These are phyloP conservation scores for Drosophila setifemur DNA, from an alignment of 1,140 invertebrate species.

Conservation along the genomic window DNA sequence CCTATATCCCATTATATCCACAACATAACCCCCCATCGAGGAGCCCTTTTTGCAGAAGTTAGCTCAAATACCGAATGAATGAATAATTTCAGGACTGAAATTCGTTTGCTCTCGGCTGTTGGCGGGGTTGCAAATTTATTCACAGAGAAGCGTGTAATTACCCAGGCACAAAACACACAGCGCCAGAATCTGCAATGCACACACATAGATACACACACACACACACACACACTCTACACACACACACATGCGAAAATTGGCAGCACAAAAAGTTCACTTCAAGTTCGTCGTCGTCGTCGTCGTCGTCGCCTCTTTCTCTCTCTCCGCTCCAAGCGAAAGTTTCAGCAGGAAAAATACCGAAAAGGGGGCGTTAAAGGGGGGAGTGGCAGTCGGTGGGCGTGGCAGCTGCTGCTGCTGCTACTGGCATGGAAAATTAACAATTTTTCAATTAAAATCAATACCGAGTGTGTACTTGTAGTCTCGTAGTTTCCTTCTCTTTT, in stretches of 20 bases:
- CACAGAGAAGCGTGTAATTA: constrained; percentile 76
- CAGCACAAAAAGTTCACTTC: constrained; percentile 72
- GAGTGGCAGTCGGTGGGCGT: constrained; percentile 3
- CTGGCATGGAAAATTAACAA: constrained; percentile 81
- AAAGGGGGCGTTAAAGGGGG: not conserved
- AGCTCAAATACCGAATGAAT: constrained; percentile 22
- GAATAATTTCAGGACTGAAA: constrained; percentile 4
- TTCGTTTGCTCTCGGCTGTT: too few species aligned
- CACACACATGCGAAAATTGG: constrained; percentile 52
- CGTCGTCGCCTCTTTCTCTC: too few species aligned
- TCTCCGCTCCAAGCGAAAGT: not conserved
- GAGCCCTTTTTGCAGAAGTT: constrained; percentile 10
- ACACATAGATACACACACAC: constrained; percentile 3
- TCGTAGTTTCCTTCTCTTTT: constrained; percentile 30
- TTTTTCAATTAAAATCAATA: constrained; percentile 82
- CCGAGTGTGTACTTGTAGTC: constrained; percentile 57
- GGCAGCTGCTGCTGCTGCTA: constrained; percentile 50
- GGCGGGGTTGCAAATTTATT: constrained; percentile 72
- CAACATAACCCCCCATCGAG: constrained; percentile 1
- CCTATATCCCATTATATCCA: too few species aligned
- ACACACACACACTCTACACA: not conserved
- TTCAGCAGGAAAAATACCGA: not conserved
- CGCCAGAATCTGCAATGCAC: constrained; percentile 6
- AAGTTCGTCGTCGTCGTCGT: constrained; percentile 24
- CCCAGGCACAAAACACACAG: constrained; percentile 68